phyloP scores from a whole-genome alignment of 2,888 invertebrate species.

The Ctena decussata region DNA sequence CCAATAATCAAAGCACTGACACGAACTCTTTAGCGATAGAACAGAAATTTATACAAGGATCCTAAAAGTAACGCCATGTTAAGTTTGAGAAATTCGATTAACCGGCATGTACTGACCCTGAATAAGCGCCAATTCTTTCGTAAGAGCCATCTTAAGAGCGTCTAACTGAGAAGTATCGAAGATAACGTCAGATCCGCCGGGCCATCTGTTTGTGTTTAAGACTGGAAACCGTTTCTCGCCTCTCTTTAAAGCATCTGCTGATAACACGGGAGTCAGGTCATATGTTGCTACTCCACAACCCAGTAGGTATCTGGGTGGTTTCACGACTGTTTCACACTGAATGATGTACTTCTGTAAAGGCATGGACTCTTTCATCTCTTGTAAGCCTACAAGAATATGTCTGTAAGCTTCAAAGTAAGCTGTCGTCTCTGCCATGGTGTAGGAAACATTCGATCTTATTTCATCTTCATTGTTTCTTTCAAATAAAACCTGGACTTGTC shows the following conservation, averaged over 20 bases:
- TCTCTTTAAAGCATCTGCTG: neutral
- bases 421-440: conserved; percentile 92
- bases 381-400: conserved; percentile 91
- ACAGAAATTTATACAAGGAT: too few species aligned
- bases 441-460: conserved; percentile 57
- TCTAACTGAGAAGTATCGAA: conserved; percentile 78
- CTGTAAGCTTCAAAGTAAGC: conserved; percentile 95
- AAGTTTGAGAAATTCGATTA: too few species aligned
- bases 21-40: too few species aligned
- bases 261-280: conserved; percentile 22
- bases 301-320: conserved; percentile 71
- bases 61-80: too few species aligned
- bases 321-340: conserved; percentile 66
- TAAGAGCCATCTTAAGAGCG: conserved; percentile 82
- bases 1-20: too few species aligned
- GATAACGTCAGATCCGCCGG: conserved; percentile 44
- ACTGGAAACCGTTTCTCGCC: conserved; percentile 23
- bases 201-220: conserved; percentile 69
- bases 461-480: conserved; percentile 54
- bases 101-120: neutral
- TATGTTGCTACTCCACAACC: neutral
- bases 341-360: conserved; percentile 78
- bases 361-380: conserved; percentile 87
- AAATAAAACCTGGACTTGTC: conserved; percentile 76
- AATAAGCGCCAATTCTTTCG: conserved; percentile 83